Percentiles rank a stretch among this genome's conserved stretches.
Conservation (phyloP, 2,113 vertebrate species). For the Delphinus delphis region DNA sequence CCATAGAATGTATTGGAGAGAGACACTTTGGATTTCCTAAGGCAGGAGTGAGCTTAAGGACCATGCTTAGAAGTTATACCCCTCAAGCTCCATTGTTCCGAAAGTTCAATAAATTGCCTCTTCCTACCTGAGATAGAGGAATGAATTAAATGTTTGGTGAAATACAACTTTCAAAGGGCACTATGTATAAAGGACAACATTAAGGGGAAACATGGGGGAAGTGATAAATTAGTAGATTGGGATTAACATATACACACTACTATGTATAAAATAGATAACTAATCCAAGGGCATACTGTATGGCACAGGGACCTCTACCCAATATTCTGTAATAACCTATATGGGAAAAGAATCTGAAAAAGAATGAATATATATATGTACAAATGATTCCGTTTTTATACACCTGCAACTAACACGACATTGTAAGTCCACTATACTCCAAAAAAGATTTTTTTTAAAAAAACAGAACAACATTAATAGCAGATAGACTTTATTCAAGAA, state of each 20-base stretch:
- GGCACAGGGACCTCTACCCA: not conserved
- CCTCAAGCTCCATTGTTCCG: not conserved
- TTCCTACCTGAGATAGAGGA: not conserved
- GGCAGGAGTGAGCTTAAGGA: not conserved
- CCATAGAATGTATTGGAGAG: not conserved
- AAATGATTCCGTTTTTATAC: not conserved
- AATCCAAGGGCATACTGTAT: not conserved
- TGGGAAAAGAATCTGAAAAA: not conserved
- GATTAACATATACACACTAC: not conserved
- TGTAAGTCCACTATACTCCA: not conserved
- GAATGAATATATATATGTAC: not conserved
- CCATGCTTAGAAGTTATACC: not conserved
- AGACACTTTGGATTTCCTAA: not conserved
- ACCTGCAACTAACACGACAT: not conserved
- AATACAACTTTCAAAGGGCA: not conserved
- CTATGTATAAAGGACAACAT: not conserved
- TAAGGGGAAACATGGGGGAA: not conserved
- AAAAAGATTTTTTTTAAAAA: not conserved
- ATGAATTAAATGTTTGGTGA: not conserved
- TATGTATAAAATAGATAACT: not conserved
- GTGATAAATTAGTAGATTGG: not conserved
- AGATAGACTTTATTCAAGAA: constrained; percentile 8
- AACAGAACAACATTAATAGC: not conserved
- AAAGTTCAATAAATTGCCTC: not conserved
- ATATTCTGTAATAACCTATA: not conserved